These are phyloP conservation scores for Lateolabrax maculatus DNA, from an alignment of 2,797 vertebrate genomes.

Conservation along the genomic window DNA sequence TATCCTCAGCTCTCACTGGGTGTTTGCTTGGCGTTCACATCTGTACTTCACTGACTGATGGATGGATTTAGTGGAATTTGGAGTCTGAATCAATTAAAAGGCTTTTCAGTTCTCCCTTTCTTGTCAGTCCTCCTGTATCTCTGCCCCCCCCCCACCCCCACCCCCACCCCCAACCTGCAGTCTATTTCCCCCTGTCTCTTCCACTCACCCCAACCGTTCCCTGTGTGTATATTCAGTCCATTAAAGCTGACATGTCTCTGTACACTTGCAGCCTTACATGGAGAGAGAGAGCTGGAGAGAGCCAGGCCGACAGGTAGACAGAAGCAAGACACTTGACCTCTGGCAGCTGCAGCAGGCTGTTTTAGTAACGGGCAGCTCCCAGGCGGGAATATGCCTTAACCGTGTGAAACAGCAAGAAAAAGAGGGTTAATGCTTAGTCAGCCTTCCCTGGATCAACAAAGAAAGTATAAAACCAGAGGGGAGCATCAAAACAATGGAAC, in stretches of 20 bases:
- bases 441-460: not conserved
- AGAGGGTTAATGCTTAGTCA: slow-evolving; percentile 10
- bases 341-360: slow-evolving; percentile 16
- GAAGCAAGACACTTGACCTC: slow-evolving; percentile 35
- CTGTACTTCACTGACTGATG: slow-evolving; percentile 5
- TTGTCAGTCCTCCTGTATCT: not conserved
- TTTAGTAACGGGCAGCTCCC: not conserved
- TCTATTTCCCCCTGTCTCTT: not conserved
- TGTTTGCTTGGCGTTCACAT: not conserved
- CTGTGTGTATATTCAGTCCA: slow-evolving; percentile 38
- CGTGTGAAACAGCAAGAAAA: slow-evolving; percentile 14
- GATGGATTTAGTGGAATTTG: not conserved
- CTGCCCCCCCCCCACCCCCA: no score
- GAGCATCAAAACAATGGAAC: not conserved
- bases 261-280: slow-evolving; percentile 54
- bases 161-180: not conserved
- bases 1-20: not conserved
- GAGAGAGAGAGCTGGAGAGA: slow-evolving; percentile 26
- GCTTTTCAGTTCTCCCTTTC: not conserved
- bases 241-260: slow-evolving; percentile 24
- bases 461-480: not conserved
- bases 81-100: slow-evolving; percentile 7
- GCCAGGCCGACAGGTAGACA: slow-evolving; percentile 29
- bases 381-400: not conserved
- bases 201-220: not conserved